Base-by-base conservation (phyloP, 2,113 vertebrate species). In the Neofelis nebulosa region DNA sequence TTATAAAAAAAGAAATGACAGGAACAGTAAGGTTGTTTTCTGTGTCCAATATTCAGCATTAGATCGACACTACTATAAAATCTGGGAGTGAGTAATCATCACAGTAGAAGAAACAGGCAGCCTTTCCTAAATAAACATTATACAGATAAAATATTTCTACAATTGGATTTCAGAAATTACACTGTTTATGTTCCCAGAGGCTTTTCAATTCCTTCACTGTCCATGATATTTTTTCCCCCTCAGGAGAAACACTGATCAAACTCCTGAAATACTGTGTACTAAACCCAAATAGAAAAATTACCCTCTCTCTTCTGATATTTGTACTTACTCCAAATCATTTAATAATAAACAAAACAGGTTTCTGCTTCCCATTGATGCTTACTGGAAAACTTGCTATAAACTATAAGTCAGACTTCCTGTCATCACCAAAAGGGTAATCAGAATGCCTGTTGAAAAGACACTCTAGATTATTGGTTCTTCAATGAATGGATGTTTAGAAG, bases 111-210 rank as follows among this genome's bases (percentile, higher is more conserved):
- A 83, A 84, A 85, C 0, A 74, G 23, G 63, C 15, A 41, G 16
- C 16, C 3, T n/a, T 93, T 19, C 16, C 14, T 85, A 80, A 55
- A 12, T 73, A 83, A 84, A 71, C 12, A 55, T 13, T 50, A 12
- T 13, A 23, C 4, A 71, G 19, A 33, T n/a, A 79, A 85, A 78
- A 89, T 80, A 55, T 52, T 71, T 36, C 65, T 86, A 57, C 9
- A 73, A 80, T 13, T 25, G 66, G 31, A 97, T 79, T 79, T 65
- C 65, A 74, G 38, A 79, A 97, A 73, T 85, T 78, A n/a, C n/a
- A 55, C 31, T 74, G 11, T 36, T 84, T 73, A 38, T 71, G 2
- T 33, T 52, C 1, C 84, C 71, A 16, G 9, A 63, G n/a, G 57
- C 27, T 87, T 95, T 81, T 87, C 57, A 76, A 0, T 91, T 66